Percentiles rank a stretch among this genome's conserved stretches.
Evolutionary conservation across 2,888 invertebrate species (phyloP).

Genomic region (Eugnorisma glareosa): DNA sequence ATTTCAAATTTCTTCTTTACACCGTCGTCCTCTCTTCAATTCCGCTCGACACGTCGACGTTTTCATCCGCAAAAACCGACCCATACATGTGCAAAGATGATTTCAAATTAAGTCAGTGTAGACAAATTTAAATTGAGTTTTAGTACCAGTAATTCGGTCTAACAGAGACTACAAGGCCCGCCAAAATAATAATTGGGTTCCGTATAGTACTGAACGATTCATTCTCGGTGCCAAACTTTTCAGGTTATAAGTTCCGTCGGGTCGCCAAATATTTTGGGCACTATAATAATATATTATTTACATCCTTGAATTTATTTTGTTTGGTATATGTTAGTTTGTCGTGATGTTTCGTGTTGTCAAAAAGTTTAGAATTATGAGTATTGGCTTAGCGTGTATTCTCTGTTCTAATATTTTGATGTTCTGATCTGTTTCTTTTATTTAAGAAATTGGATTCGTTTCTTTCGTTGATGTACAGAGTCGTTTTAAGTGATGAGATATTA

Average conservation of each 20-base stretch:
- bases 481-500: background rate
- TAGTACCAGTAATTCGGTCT: conserved; percentile 81
- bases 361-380: conserved; percentile 47
- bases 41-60: conserved; percentile 6
- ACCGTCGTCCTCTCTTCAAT: background rate
- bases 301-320: conserved; percentile 50
- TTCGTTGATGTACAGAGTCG: background rate
- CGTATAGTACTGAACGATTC: conserved; percentile 57
- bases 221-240: conserved; percentile 58
- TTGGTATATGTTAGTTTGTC: conserved; percentile 17
- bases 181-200: conserved; percentile 86
- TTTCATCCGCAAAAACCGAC: conserved; percentile 54
- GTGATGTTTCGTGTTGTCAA: conserved; percentile 34
- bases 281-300: conserved; percentile 49
- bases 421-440: conserved; percentile 5
- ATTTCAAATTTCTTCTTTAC: conserved; percentile 12
- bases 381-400: conserved; percentile 14
- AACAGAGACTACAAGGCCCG: conserved; percentile 75
- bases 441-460: background rate
- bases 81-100: conserved; percentile 65
- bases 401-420: background rate
- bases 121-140: conserved; percentile 87
- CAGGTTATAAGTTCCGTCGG: conserved; percentile 41
- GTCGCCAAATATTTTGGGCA: conserved; percentile 57
- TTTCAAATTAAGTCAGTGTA: conserved; percentile 77